Conservation (phyloP, 2,113 vertebrate genomes). For the Sphaerodactylus townsendi region DNA sequence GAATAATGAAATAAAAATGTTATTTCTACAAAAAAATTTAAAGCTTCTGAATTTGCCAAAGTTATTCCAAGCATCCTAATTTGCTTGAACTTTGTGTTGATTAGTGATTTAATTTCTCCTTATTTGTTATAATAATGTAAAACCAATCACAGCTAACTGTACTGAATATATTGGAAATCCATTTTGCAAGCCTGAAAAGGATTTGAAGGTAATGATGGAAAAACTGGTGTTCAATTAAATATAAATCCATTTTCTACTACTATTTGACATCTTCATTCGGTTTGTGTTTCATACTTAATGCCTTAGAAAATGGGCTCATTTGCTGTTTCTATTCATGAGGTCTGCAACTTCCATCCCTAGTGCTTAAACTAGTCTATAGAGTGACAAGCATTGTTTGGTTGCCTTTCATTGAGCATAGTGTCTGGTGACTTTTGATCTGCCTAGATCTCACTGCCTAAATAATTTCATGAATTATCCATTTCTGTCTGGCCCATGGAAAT, state of each 20-base stretch:
- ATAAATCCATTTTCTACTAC: neutral
- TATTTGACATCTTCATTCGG: neutral
- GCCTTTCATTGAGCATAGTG: neutral
- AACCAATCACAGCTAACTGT: neutral
- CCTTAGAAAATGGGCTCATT: neutral
- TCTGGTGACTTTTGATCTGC: neutral
- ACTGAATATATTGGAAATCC: neutral
- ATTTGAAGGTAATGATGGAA: neutral
- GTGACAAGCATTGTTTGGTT: neutral
- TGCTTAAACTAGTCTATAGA: neutral
- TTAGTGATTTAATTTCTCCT: neutral
- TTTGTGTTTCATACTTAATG: neutral
- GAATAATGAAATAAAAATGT: conserved; percentile 2
- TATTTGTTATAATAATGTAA: neutral
- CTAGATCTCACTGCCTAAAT: neutral
- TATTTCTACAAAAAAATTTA: neutral
- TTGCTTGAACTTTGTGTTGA: conserved; percentile 8
- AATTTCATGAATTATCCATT: neutral
- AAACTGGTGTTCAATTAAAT: neutral
- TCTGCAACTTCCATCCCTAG: neutral
- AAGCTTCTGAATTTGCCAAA: conserved; percentile 7
- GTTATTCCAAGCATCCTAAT: neutral
- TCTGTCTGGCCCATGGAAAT: neutral
- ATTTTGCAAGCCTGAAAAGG: neutral
- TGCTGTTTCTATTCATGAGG: neutral